Conservation (phyloP, 1,140 invertebrate species). For the Halesus radiatus region DNA sequence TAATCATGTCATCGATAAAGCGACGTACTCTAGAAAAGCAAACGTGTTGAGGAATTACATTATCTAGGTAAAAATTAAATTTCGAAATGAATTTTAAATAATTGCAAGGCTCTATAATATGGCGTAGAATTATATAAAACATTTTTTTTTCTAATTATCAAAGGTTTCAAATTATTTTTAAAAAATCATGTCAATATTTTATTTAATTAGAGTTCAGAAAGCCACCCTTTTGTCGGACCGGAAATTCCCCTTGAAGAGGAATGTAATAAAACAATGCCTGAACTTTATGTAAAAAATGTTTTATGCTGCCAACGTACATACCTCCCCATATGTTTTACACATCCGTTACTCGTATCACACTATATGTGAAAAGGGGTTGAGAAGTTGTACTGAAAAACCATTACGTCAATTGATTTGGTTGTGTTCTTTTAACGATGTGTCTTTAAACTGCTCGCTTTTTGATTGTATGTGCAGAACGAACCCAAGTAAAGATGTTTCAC, state of each 20-base stretch:
- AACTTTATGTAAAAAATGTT: constrained; percentile 18
- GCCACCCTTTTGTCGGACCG: not conserved
- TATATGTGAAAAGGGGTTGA: not conserved
- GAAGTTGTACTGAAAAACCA: not conserved
- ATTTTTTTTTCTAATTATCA: no score
- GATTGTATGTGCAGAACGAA: not conserved
- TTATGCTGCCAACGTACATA: constrained; percentile 3
- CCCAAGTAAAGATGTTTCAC: constrained; percentile 14
- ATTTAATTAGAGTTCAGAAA: no score
- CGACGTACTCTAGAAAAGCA: no score
- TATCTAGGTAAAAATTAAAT: no score
- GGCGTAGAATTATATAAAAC: no score
- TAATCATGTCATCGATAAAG: no score
- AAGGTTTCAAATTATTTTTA: no score
- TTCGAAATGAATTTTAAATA: no score
- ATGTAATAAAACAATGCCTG: constrained; percentile 28
- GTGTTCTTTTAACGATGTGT: not conserved
- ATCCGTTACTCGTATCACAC: not conserved
- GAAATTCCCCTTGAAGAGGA: not conserved
- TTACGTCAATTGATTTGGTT: not conserved
- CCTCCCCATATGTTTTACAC: not conserved
- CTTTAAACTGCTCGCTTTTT: not conserved
- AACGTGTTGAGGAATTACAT: no score
- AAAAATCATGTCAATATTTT: no score
- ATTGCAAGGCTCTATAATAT: no score